Evolutionary conservation across 2,888 invertebrate species (phyloP).

Genomic region (Xestia rhomboidea): DNA sequence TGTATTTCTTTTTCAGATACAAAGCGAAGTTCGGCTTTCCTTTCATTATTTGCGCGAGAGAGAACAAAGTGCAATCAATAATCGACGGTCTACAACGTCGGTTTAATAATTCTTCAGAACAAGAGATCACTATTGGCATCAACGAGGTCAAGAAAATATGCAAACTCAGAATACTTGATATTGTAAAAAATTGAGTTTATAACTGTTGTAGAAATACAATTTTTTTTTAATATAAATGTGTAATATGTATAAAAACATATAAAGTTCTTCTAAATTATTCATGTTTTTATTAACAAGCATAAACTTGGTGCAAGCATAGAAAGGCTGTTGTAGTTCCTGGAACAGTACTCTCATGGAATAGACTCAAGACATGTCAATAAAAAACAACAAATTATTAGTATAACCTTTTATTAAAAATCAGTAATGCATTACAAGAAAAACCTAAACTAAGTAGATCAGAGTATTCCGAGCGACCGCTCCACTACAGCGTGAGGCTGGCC

Average conservation of each 20-base stretch:
- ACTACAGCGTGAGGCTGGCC: slow-evolving; percentile 96
- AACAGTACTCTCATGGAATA: not conserved
- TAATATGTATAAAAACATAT: not conserved
- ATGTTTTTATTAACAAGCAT: not conserved
- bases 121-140: slow-evolving; percentile 91
- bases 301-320: not conserved
- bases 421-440: slow-evolving; percentile 57
- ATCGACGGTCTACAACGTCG: slow-evolving; percentile 89
- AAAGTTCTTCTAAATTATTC: no score
- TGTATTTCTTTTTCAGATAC: slow-evolving; percentile 85
- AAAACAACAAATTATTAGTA: slow-evolving; percentile 2
- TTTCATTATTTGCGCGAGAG: slow-evolving; percentile 92
- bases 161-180: slow-evolving; percentile 90
- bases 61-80: slow-evolving; percentile 91
- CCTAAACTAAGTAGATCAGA: slow-evolving; percentile 74
- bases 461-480: slow-evolving; percentile 93
- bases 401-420: slow-evolving; percentile 54
- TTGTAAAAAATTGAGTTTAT: slow-evolving; percentile 76
- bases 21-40: slow-evolving; percentile 92
- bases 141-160: slow-evolving; percentile 93
- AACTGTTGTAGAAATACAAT: not conserved
- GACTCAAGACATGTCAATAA: not conserved
- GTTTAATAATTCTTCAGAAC: slow-evolving; percentile 87
- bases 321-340: not conserved
- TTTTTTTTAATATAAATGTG: no score